Conservation (phyloP, 2,888 invertebrate genomes). For the Thereva unica region DNA sequence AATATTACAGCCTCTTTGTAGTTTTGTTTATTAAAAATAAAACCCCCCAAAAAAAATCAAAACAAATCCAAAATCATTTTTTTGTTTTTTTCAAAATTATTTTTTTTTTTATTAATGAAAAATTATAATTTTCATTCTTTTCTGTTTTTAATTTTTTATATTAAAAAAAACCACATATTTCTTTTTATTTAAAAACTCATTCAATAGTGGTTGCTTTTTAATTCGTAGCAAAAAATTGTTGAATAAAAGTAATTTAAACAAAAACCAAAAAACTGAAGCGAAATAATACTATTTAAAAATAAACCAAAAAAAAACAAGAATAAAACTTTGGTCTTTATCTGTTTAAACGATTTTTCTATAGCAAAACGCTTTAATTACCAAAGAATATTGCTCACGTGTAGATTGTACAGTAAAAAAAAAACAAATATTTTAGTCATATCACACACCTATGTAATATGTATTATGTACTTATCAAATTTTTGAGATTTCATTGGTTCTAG, state of each 20-base stretch:
- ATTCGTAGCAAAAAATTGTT: conserved; percentile 7
- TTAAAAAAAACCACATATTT: conserved; percentile 14
- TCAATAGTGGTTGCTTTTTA: too few relatives aligned
- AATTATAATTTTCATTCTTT: background rate
- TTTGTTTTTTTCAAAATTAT: background rate
- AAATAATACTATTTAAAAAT: conserved; percentile 44
- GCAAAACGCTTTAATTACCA: too few relatives aligned
- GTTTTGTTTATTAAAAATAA: background rate
- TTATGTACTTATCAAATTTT: too few relatives aligned
- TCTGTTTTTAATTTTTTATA: conserved; percentile 1
- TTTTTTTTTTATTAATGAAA: background rate
- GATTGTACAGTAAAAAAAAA: too few relatives aligned
- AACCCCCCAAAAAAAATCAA: background rate
- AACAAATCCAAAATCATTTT: background rate
- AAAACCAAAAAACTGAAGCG: conserved; percentile 29
- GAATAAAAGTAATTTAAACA: conserved; percentile 16
- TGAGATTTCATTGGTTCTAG: too few relatives aligned
- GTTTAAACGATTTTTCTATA: too few relatives aligned
- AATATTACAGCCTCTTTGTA: too few relatives aligned
- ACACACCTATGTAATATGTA: too few relatives aligned
- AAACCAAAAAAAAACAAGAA: conserved; percentile 45
- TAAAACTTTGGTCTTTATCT: conserved; percentile 17
- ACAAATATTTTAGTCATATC: too few relatives aligned
- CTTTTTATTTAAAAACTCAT: too few relatives aligned
- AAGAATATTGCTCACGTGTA: too few relatives aligned